phyloP scores from a whole-genome alignment of 2,888 invertebrate genomes.

The Pyrrhia umbra region DNA sequence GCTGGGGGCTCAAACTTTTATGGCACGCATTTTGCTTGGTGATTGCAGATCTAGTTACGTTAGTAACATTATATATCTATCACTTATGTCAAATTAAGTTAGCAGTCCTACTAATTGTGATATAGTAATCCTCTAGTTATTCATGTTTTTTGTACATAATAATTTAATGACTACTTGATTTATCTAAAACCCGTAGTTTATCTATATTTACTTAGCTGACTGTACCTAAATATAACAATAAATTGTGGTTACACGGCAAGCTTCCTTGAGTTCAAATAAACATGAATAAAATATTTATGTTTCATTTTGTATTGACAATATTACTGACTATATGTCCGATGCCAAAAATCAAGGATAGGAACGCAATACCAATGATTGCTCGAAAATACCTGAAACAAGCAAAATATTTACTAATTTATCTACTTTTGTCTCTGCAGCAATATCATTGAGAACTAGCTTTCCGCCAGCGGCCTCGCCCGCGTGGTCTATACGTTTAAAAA shows the following conservation, averaged over 20 bases:
- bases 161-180: conserved; percentile 7
- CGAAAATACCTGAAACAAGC: conserved; percentile 83
- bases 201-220: background rate
- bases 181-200: conserved; percentile 3
- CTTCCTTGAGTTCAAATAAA: conserved; percentile 44
- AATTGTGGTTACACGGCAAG: background rate
- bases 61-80: too few species aligned
- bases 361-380: conserved; percentile 74
- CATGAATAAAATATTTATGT: background rate
- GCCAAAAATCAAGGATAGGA: conserved; percentile 76
- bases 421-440: too few species aligned
- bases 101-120: too few species aligned
- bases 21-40: too few species aligned
- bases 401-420: too few species aligned
- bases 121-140: too few species aligned
- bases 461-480: too few species aligned
- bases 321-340: conserved; percentile 71
- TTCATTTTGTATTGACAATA: conserved; percentile 55
- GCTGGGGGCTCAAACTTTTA: too few species aligned
- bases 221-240: background rate
- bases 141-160: background rate
- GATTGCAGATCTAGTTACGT: too few species aligned
- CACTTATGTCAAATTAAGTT: too few species aligned
- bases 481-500: too few species aligned
- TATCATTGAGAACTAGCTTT: too few species aligned